These are phyloP conservation scores for Dasypogon diadema DNA, from an alignment of 2,888 invertebrate species.

Conservation along the genomic window DNA sequence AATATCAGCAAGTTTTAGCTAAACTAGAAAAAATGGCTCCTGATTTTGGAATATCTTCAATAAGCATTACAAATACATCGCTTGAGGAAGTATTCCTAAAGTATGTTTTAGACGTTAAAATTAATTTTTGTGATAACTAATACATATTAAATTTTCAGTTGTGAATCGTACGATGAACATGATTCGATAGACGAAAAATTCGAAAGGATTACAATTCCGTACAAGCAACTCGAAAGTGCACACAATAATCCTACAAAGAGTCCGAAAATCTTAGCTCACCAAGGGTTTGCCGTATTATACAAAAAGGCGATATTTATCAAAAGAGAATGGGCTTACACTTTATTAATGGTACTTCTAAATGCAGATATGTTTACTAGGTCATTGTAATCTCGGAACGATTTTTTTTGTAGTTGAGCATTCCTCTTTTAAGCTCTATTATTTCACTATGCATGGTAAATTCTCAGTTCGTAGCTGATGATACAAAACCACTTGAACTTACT, in stretches of 20 bases:
- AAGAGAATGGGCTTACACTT: constrained; percentile 62
- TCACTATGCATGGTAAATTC: constrained; percentile 62
- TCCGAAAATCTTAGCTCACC: constrained; percentile 58
- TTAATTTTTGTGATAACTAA: constrained; percentile 9
- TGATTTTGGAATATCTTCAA: constrained; percentile 77
- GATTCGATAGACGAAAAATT: constrained; percentile 28
- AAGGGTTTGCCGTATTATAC: constrained; percentile 64
- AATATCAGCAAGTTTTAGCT: constrained; percentile 75
- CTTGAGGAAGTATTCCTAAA: constrained; percentile 93
- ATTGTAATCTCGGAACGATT: neutral
- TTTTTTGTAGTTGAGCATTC: constrained; percentile 45
- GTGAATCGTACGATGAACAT: constrained; percentile 39
- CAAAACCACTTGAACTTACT: constrained; percentile 60
- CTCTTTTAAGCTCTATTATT: constrained; percentile 59
- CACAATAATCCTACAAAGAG: constrained; percentile 52
- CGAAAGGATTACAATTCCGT: constrained; percentile 19
- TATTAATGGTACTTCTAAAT: constrained; percentile 61
- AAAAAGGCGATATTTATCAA: constrained; percentile 64
- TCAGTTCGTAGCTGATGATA: constrained; percentile 59
- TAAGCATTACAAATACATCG: constrained; percentile 88
- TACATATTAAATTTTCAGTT: constrained; percentile 49
- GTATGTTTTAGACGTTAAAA: constrained; percentile 66
- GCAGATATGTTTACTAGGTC: constrained; percentile 58
- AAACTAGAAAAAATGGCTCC: constrained; percentile 73
- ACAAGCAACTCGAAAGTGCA: constrained; percentile 35